Percentiles rank a stretch among this genome's conserved stretches.
phyloP scores from a whole-genome alignment of 2,113 vertebrate species.

The Formicarius rufipectus region DNA sequence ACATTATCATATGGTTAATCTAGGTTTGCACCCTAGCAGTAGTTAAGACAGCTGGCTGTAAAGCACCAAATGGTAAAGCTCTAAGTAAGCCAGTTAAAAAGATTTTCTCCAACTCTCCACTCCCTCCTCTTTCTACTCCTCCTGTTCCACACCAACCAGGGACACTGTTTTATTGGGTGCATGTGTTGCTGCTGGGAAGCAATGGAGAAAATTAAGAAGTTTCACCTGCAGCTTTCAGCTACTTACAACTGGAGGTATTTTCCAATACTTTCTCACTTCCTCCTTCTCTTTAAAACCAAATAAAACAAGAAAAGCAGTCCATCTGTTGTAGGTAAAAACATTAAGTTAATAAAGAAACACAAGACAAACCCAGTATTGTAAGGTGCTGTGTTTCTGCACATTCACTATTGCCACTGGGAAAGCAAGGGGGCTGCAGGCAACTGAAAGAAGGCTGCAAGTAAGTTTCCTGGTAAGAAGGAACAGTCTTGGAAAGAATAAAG shows the following conservation, averaged over 20 bases:
- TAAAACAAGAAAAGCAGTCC: neutral
- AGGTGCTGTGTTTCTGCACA: neutral
- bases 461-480: neutral
- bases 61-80: neutral
- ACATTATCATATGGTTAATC: neutral
- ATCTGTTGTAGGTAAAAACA: neutral
- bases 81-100: neutral
- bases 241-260: neutral
- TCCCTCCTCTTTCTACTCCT: neutral
- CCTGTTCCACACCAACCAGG: neutral
- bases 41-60: neutral
- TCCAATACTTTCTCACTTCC: neutral
- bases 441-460: neutral
- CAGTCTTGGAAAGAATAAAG: neutral
- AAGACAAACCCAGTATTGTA: neutral
- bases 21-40: neutral
- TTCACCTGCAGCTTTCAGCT: neutral
- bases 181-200: neutral
- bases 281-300: neutral
- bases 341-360: neutral
- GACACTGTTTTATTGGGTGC: neutral
- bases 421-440: neutral
- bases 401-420: neutral
- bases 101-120: neutral
- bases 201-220: neutral